phyloP scores from a whole-genome alignment of 2,888 invertebrate species.

The Watsonalla binaria region DNA sequence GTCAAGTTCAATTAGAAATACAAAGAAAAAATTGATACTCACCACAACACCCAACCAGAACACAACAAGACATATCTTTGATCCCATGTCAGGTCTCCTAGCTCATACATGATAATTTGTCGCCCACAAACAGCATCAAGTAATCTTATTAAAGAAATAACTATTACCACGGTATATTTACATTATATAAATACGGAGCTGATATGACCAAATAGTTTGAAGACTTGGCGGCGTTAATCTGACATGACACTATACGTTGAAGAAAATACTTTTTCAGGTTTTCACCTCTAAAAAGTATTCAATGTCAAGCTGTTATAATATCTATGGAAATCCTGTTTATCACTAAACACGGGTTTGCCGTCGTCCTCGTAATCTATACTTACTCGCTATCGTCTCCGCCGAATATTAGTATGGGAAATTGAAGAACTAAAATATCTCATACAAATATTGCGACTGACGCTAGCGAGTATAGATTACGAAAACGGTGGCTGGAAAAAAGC shows the following conservation, averaged over 20 bases:
- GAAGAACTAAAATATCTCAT: no score
- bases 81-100: conserved; percentile 29
- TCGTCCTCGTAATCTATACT: no score
- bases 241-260: background rate
- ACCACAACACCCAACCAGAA: conserved; percentile 48
- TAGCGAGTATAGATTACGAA: no score
- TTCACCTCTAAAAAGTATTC: no score
- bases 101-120: conserved; percentile 30
- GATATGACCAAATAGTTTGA: background rate
- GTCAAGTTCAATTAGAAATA: background rate
- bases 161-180: background rate
- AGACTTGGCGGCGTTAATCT: background rate
- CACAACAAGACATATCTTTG: conserved; percentile 30
- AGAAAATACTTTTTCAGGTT: background rate
- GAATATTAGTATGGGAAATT: no score
- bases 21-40: conserved; percentile 17
- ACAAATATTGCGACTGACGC: no score
- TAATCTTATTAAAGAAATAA: background rate
- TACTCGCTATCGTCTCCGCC: no score
- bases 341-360: no score
- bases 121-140: background rate
- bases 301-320: no score
- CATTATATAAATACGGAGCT: background rate
- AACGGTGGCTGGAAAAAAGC: no score
- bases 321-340: no score